A percentile compares a stretch with the other conserved stretches of the same genome.
These are phyloP conservation scores for Anguilla megastoma DNA, from an alignment of 2,797 vertebrate species.

Conservation along the genomic window DNA sequence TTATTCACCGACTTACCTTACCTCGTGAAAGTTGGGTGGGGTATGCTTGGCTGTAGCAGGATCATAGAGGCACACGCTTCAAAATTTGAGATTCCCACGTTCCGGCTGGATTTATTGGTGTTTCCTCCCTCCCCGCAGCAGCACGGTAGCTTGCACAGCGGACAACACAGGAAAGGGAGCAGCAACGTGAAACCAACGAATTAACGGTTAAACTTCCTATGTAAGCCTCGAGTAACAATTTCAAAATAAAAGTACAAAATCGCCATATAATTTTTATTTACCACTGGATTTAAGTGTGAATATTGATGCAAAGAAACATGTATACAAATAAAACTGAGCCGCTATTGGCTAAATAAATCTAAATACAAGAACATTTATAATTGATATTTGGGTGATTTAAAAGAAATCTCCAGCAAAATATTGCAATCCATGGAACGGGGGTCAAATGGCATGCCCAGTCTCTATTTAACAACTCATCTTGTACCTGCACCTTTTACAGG, in stretches of 20 bases:
- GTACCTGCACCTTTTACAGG: too few species aligned
- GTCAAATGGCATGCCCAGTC: too few species aligned
- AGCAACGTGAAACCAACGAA: not conserved
- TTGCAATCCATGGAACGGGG: too few species aligned
- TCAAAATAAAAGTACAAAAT: not conserved
- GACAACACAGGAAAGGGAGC: not conserved
- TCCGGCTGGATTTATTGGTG: conserved; percentile 34
- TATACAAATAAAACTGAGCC: too few species aligned
- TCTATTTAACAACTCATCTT: too few species aligned
- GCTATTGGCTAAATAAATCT: too few species aligned
- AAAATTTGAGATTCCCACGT: conserved; percentile 43
- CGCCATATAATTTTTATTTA: too few species aligned
- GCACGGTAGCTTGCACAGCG: not conserved
- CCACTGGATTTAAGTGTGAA: too few species aligned
- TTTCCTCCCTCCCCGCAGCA: conserved; percentile 34
- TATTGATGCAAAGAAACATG: too few species aligned
- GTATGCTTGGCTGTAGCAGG: conserved; percentile 58
- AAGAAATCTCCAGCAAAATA: too few species aligned
- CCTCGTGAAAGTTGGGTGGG: conserved; percentile 63
- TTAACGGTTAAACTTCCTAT: not conserved
- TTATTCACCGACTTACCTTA: conserved; percentile 47
- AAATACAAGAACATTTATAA: too few species aligned
- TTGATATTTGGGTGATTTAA: too few species aligned
- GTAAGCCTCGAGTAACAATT: not conserved
- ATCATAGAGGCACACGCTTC: conserved; percentile 68